These are phyloP conservation scores for Megaleporinus macrocephalus DNA, from an alignment of 2,113 vertebrate species.

Conservation along the genomic window DNA sequence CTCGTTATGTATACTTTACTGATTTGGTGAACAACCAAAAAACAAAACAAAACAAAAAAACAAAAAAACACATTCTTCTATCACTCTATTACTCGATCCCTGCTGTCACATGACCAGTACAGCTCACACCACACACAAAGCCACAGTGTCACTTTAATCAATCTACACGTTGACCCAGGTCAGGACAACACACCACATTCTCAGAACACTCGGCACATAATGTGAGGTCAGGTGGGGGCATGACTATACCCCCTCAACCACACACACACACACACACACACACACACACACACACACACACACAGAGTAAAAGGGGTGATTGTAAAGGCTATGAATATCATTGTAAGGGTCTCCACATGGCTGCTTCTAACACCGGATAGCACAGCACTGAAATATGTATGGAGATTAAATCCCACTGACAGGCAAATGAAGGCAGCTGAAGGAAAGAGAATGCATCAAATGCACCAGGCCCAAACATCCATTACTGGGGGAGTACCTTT, in stretches of 20 bases:
- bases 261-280: background rate
- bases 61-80: background rate
- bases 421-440: conserved; percentile 26
- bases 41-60: background rate
- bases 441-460: conserved; percentile 11
- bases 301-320: background rate
- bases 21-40: background rate
- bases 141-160: conserved; percentile 48
- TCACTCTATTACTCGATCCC: background rate
- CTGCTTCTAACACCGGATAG: conserved; percentile 34
- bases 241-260: background rate
- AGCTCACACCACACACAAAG: conserved; percentile 21
- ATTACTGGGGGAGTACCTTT: background rate
- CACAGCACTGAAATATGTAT: conserved; percentile 43
- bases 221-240: conserved; percentile 13
- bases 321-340: conserved; percentile 50
- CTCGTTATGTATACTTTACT: background rate
- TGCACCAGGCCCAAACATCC: background rate
- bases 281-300: background rate
- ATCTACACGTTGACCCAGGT: conserved; percentile 41
- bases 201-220: background rate
- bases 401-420: conserved; percentile 42
- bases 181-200: conserved; percentile 22
- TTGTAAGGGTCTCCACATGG: conserved; percentile 30
- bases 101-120: background rate